Conservation (phyloP, 2,888 invertebrate species). For the Salticus scenicus region DNA sequence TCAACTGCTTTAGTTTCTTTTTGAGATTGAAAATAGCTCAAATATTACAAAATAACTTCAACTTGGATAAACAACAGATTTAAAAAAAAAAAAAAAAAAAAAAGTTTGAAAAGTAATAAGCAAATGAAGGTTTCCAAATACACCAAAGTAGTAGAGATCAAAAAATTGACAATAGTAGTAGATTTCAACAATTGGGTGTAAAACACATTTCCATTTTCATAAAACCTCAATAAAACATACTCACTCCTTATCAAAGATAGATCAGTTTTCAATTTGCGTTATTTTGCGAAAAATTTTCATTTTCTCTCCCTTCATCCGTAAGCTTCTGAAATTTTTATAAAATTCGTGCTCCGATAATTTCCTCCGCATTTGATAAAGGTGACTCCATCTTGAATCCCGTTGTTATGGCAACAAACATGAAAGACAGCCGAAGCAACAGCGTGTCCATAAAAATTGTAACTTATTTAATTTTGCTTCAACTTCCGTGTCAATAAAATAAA, state of each 20-base stretch:
- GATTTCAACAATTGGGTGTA: too few relatives aligned
- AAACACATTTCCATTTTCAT: too few relatives aligned
- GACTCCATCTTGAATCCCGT: constrained; percentile 55
- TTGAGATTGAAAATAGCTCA: too few relatives aligned
- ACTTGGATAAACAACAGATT: too few relatives aligned
- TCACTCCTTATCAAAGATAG: background rate
- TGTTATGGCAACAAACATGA: constrained; percentile 36
- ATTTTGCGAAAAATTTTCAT: background rate
- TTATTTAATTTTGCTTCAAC: constrained; percentile 46
- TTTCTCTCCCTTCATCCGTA: background rate
- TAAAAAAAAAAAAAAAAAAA: too few relatives aligned
- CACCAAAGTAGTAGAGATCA: too few relatives aligned
- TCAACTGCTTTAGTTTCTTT: too few relatives aligned
- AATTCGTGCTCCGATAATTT: background rate
- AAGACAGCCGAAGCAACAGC: constrained; percentile 43
- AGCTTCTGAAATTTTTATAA: background rate
- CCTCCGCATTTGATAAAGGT: constrained; percentile 3
- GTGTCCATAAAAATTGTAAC: constrained; percentile 34
- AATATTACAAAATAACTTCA: too few relatives aligned
- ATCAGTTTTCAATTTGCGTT: background rate
- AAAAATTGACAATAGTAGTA: too few relatives aligned
- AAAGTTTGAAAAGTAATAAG: too few relatives aligned
- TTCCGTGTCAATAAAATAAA: constrained; percentile 57
- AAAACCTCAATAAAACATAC: background rate
- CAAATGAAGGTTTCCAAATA: too few relatives aligned